Evolutionary conservation across 2,888 invertebrate species (phyloP), one percentile per base, ranked within the genome.

Genomic region (Cephonodes hylas): DNA sequence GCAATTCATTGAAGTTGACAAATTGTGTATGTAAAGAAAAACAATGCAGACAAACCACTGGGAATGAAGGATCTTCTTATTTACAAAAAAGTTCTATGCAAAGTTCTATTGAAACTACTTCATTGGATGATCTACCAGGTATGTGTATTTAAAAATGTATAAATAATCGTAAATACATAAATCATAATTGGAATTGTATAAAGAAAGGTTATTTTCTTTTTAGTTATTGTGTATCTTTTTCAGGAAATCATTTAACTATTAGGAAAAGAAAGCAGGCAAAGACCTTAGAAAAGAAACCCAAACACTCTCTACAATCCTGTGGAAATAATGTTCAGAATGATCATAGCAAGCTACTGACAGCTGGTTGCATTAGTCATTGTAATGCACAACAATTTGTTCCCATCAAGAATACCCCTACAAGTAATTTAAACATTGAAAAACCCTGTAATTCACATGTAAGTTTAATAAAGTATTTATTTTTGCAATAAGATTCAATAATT

Each of bases 71-170:
- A 27, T 66, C 71, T 13, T 76, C 67, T 61, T 67, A 75, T 67
- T 66, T 64, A 31, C 80, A 78, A 60, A 65, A 69, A 22, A 73
- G 64, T 59, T 63, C 70, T 56, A 63, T 74, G 34, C 82, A 82
- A 18, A 82, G 62, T 61, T 84, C 85, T 27, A 81, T 88, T 45
- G 91, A 91, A 76, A 76, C 91, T 34, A 92, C 92, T 63, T 72
- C 85, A 15, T 78, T 91, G 65, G 80, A 83, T 57, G 90, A 91
- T 76, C 77, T 93, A 70, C 91, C 92, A 71, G 93, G 92, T 89
- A 79, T 58, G 61, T 62, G 18, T 60, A 60, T 25, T 22, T 46
- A 22, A 13, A 38, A 20, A 22, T 18, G 8, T 15, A n/a, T n/a
- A n/a, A n/a, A n/a, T n/a, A n/a, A n/a, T n/a, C n/a, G n/a, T n/a